Conservation (phyloP, 2,113 vertebrate genomes). For the Myanophis thanlyinensis region DNA sequence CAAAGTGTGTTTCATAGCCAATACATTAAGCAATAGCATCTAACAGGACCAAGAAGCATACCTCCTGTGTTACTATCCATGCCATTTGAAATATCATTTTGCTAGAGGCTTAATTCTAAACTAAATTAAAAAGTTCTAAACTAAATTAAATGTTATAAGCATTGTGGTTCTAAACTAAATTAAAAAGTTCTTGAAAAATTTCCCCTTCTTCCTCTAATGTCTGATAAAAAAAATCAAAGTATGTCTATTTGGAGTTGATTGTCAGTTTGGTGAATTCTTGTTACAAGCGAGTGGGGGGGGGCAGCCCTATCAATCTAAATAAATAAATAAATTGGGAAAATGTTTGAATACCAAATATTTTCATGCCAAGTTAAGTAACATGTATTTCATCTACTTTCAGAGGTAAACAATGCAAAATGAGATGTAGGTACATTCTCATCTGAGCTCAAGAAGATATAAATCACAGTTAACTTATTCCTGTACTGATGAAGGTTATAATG, state of each 20-base stretch:
- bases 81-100: too few relatives aligned
- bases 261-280: too few relatives aligned
- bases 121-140: too few relatives aligned
- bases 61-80: background rate
- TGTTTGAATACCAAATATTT: background rate
- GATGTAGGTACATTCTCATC: background rate
- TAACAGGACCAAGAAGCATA: background rate
- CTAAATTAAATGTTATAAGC: too few relatives aligned
- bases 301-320: background rate
- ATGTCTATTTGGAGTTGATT: too few relatives aligned
- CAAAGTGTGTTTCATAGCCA: background rate
- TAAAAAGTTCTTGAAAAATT: too few relatives aligned
- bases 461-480: conserved; percentile 23
- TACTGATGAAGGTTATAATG: conserved; percentile 24
- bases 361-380: background rate
- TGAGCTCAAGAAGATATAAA: conserved; percentile 19
- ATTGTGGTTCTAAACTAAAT: too few relatives aligned
- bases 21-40: background rate
- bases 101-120: too few relatives aligned
- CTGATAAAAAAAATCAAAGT: too few relatives aligned
- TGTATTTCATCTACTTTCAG: background rate
- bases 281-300: too few relatives aligned
- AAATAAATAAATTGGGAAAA: background rate
- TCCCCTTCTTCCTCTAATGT: too few relatives aligned
- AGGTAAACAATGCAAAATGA: conserved; percentile 22